Evolutionary conservation across 2,888 invertebrate species (phyloP), one percentile per base, ranked within the genome.

Genomic region (Temnothorax rugatulus): DNA sequence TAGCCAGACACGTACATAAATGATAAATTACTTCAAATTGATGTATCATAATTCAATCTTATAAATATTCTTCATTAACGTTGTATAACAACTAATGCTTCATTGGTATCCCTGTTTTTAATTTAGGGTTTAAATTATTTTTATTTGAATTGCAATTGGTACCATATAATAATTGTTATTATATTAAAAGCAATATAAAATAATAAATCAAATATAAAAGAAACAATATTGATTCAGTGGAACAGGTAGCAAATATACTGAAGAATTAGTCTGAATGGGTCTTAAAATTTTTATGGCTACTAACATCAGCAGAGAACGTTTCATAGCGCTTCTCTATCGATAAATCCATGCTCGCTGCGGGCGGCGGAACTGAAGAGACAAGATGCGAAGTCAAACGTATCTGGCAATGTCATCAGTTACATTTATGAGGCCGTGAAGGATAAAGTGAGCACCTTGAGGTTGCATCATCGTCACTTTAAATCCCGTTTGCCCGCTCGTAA

Each of bases 381-480:
- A 90, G 87, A 84, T 71, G 79, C 87, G 89, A 90, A 93, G 92
- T 93, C 92, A 92, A 93, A 92, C 92, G 93, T 93, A 94, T 94
- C 93, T 93, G 93, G 94, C 94, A 95, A 94, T 95, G 94, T 94
- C 94, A 94, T 95, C 93, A 93, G 94, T 94, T 93, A 95, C 94
- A 95, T 95, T 95, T 95, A 95, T 94, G 94, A 94, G 92, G 93
- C 93, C 92, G 92, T 94, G 93, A 94, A 94, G 94, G 93, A 94
- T 95, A 94, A 94, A 94, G 93, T 93, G 94, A 94, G 94, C 93
- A 95, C 94, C 94, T 94, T 94, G 94, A 94, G 94, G 94, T 95
- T 94, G 94, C 94, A 94, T 94, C 94, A 94, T 95, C 94, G 94
- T 94, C 95, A 93, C 95, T 95, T 95, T 95, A 95, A 95, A 95